Conservation (phyloP, 2,888 invertebrate species). For the Rhorus exstirpatorius region DNA sequence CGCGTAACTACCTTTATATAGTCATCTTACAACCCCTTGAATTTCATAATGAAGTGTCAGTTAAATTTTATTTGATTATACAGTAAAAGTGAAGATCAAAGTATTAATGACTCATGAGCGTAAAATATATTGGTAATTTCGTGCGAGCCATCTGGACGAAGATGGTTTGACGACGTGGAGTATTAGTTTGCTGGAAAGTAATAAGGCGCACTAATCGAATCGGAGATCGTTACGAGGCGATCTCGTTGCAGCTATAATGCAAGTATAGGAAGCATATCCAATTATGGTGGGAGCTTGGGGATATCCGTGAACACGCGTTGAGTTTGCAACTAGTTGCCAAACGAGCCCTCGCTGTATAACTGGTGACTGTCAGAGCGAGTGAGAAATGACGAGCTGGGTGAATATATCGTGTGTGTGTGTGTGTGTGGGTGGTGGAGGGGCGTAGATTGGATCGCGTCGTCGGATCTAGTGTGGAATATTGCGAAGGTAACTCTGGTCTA, state of each 20-base stretch:
- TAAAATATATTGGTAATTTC: background rate
- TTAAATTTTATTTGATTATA: background rate
- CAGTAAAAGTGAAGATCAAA: background rate
- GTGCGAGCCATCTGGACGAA: background rate
- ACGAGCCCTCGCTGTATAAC: background rate
- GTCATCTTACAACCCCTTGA: no score
- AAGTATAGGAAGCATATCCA: constrained; percentile 41
- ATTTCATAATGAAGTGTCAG: no score
- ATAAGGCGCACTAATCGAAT: constrained; percentile 46
- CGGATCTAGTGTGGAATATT: constrained; percentile 39
- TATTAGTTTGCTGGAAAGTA: constrained; percentile 25
- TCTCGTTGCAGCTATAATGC: constrained; percentile 17
- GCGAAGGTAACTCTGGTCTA: constrained; percentile 44
- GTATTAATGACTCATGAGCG: background rate
- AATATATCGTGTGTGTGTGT: background rate
- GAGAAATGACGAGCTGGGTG: constrained; percentile 3
- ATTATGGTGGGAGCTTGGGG: constrained; percentile 51
- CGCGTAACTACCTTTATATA: no score
- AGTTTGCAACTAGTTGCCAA: constrained; percentile 53
- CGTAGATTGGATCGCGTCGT: constrained; percentile 33
- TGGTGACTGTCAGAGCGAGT: constrained; percentile 3
- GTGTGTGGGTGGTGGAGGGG: background rate
- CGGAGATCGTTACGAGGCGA: constrained; percentile 41
- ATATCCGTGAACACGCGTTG: constrained; percentile 46
- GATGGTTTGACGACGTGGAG: background rate